Conservation (phyloP, 2,113 vertebrate genomes). For the Pristiophorus japonicus region DNA sequence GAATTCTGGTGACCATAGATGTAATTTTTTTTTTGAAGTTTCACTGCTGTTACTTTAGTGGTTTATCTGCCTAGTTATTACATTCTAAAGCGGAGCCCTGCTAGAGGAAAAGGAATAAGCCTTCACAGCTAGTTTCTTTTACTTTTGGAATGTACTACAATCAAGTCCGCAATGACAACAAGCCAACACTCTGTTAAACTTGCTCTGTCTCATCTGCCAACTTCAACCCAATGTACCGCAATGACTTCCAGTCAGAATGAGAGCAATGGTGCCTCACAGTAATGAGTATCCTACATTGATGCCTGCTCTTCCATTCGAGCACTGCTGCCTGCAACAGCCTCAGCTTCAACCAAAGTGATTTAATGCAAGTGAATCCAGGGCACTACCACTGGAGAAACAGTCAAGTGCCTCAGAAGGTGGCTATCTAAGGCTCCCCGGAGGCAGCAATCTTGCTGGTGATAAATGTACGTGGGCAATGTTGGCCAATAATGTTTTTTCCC, state of each 20-base stretch:
- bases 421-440: not conserved
- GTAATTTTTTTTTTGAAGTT: not conserved
- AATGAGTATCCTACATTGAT: not conserved
- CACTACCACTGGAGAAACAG: not conserved
- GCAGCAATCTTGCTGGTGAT: not conserved
- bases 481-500: not conserved
- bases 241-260: not conserved
- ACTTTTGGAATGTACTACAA: not conserved
- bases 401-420: not conserved
- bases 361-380: not conserved
- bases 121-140: not conserved
- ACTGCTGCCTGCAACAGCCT: too few species aligned
- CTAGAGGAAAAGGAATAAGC: not conserved
- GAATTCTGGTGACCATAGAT: not conserved
- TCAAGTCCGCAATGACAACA: not conserved
- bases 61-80: not conserved
- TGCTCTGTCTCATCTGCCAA: not conserved
- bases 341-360: not conserved
- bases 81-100: too few species aligned
- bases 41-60: not conserved
- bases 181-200: not conserved
- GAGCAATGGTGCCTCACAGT: not conserved
- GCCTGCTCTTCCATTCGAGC: not conserved
- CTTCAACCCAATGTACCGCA: not conserved
- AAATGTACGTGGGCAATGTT: not conserved